Evolutionary conservation across 2,888 invertebrate species (phyloP).

Genomic region (Drosophila barbarae): DNA sequence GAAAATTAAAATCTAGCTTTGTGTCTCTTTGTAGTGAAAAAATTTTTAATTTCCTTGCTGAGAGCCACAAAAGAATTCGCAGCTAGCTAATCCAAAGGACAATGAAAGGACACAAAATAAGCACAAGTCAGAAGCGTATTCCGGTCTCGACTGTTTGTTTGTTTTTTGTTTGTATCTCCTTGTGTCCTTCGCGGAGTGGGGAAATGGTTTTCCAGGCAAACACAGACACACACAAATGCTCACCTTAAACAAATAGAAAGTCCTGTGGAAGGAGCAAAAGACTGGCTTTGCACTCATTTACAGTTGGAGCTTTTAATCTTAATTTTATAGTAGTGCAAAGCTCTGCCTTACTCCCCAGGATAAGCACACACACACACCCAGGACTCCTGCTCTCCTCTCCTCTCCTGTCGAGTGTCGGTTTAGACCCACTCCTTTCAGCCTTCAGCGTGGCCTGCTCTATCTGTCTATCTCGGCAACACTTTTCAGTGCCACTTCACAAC

Average conservation of each 20-base stretch:
- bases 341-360: constrained; percentile 23
- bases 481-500: constrained; percentile 51
- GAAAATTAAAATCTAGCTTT: constrained; percentile 66
- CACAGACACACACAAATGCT: constrained; percentile 50
- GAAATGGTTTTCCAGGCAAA: constrained; percentile 62
- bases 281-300: constrained; percentile 40
- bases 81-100: constrained; percentile 53
- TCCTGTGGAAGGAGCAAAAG: constrained; percentile 1
- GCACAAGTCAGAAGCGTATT: constrained; percentile 9
- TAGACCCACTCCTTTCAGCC: constrained; percentile 7
- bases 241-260: constrained; percentile 50
- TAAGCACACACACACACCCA: constrained; percentile 8
- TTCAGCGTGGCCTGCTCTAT: constrained; percentile 12
- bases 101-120: constrained; percentile 10
- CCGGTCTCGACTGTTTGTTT: constrained; percentile 5
- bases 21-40: constrained; percentile 56
- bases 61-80: constrained; percentile 32
- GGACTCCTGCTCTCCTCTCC: constrained; percentile 1
- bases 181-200: constrained; percentile 21
- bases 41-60: constrained; percentile 63
- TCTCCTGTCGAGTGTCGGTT: constrained; percentile 14
- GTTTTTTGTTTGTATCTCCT: constrained; percentile 31
- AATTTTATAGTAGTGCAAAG: constrained; percentile 64
- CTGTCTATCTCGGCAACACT: constrained; percentile 42
- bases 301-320: constrained; percentile 67